phyloP scores from a whole-genome alignment of 2,797 vertebrate genomes.

The Oreochromis grahami region DNA sequence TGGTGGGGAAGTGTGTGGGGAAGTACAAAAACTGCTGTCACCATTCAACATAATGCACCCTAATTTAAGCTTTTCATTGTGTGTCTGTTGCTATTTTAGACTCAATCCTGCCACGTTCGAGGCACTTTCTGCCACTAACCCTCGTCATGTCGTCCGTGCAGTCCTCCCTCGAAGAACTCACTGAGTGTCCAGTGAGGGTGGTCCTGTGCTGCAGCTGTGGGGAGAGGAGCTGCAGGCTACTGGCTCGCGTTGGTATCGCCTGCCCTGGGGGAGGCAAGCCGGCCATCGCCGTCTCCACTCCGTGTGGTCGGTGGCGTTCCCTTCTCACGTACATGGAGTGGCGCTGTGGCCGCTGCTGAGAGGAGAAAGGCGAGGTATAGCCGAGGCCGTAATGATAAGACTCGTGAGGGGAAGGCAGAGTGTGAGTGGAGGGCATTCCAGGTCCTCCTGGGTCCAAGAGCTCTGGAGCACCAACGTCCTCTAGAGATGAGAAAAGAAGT shows the following conservation, averaged over 20 bases:
- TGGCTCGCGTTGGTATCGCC: conserved; percentile 91
- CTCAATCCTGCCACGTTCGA: not conserved
- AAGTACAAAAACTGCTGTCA: not conserved
- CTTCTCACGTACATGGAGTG: conserved; percentile 98
- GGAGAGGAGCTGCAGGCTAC: conserved; percentile 96
- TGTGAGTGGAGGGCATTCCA: conserved; percentile 81
- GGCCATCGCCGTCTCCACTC: conserved; percentile 33
- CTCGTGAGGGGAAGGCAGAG: conserved; percentile 90
- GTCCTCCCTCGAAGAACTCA: conserved; percentile 87
- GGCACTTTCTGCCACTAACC: conserved; percentile 70
- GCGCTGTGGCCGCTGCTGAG: conserved; percentile 95
- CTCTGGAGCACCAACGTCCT: conserved; percentile 88
- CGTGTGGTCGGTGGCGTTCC: conserved; percentile 93
- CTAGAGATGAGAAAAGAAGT: conserved; percentile 34
- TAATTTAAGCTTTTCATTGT: not conserved
- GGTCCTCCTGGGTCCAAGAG: conserved; percentile 83
- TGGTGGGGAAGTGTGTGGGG: not conserved
- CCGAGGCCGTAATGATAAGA: conserved; percentile 96
- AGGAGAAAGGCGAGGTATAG: conserved; percentile 97
- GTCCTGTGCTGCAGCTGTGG: conserved; percentile 91
- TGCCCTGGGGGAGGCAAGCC: conserved; percentile 83
- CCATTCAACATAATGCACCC: not conserved
- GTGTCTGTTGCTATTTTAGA: not conserved
- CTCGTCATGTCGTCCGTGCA: conserved; percentile 83
- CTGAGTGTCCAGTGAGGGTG: conserved; percentile 84